These are phyloP conservation scores for Panonychus citri DNA, from an alignment of 1,140 invertebrate species.

Conservation along the genomic window DNA sequence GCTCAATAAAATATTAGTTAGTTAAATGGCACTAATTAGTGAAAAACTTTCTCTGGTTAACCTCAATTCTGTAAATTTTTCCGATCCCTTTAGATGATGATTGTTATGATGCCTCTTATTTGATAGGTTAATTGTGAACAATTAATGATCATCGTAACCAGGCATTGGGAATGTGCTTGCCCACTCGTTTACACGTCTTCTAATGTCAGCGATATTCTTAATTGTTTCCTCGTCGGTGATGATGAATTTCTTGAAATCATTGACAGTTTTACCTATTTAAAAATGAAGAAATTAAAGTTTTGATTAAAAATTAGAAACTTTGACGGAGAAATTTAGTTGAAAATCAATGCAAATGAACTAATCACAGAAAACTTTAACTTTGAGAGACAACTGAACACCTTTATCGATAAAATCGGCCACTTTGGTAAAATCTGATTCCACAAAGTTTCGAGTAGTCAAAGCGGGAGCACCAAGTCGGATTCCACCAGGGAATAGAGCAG, in stretches of 20 bases:
- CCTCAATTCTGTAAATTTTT: no score
- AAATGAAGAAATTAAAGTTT: not conserved
- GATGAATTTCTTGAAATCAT: slow-evolving; percentile 52
- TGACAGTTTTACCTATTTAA: slow-evolving; percentile 38
- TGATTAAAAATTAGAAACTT: not conserved
- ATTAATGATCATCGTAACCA: slow-evolving; percentile 31
- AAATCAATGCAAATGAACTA: not conserved
- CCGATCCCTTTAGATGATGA: no score
- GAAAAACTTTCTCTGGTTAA: no score
- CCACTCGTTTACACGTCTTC: slow-evolving; percentile 45
- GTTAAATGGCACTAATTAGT: no score
- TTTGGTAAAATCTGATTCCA: slow-evolving; percentile 55
- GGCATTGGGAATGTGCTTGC: slow-evolving; percentile 54
- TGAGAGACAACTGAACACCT: slow-evolving; percentile 23
- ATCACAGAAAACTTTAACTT: not conserved
- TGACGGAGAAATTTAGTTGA: no score
- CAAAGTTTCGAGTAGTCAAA: slow-evolving; percentile 70
- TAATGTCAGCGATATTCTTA: slow-evolving; percentile 35
- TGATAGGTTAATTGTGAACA: no score
- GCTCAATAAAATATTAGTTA: no score
- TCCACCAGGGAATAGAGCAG: slow-evolving; percentile 77
- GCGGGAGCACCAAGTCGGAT: slow-evolving; percentile 81
- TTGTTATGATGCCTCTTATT: no score
- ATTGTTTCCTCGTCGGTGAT: slow-evolving; percentile 34
- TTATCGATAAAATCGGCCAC: slow-evolving; percentile 70